phyloP scores from a whole-genome alignment of 2,888 invertebrate species.

The Hypercompe scribonia region DNA sequence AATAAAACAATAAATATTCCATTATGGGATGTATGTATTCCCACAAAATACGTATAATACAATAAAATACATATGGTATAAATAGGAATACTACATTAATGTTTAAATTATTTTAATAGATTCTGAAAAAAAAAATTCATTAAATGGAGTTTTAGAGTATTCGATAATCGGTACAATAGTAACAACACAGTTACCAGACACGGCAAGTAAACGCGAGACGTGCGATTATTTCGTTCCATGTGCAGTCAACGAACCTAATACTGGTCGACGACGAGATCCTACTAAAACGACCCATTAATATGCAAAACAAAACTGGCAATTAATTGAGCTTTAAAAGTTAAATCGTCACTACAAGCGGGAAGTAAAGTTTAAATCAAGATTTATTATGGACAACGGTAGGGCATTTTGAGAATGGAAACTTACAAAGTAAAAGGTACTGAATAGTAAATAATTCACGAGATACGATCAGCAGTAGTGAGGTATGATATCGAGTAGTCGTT shows the following conservation, averaged over 20 bases:
- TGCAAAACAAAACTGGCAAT: conserved; percentile 75
- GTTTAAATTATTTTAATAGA: too few species aligned
- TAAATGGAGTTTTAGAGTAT: conserved; percentile 11
- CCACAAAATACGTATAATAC: too few species aligned
- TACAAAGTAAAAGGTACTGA: conserved; percentile 18
- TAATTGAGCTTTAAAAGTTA: conserved; percentile 71
- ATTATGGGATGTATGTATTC: too few species aligned
- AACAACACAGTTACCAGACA: conserved; percentile 30
- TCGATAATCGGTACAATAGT: conserved; percentile 24
- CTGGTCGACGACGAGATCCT: conserved; percentile 56
- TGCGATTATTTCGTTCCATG: conserved; percentile 68
- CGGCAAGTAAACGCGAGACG: conserved; percentile 66
- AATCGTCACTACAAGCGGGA: conserved; percentile 61
- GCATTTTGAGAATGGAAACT: conserved; percentile 40
- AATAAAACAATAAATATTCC: too few species aligned
- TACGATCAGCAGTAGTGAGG: conserved; percentile 21
- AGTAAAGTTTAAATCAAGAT: conserved; percentile 64
- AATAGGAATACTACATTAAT: too few species aligned
- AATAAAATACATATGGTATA: too few species aligned
- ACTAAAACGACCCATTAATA: conserved; percentile 67
- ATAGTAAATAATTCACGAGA: conserved; percentile 27
- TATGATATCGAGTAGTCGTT: conserved; percentile 54
- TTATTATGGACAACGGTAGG: conserved; percentile 60
- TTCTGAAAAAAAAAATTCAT: too few species aligned
- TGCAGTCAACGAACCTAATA: conserved; percentile 64